phyloP scores from a whole-genome alignment of 2,797 vertebrate species.

The Austrolebias charrua region DNA sequence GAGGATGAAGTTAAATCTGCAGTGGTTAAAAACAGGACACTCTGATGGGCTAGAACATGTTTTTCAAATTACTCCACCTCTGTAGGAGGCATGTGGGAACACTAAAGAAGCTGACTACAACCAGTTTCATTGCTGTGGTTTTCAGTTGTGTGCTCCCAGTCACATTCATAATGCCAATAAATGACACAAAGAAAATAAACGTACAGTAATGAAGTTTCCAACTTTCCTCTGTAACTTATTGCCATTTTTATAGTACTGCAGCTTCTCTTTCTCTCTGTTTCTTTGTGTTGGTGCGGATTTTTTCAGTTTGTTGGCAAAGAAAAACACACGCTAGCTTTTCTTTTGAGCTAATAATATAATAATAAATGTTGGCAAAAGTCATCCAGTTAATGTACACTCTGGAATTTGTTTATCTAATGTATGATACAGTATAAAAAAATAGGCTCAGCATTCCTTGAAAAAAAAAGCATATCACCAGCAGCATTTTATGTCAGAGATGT shows the following conservation, averaged over 20 bases:
- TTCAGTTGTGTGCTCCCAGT: slow-evolving; percentile 11
- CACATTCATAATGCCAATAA: slow-evolving; percentile 32
- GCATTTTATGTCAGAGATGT: too few relatives aligned
- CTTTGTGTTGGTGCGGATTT: slow-evolving; percentile 17
- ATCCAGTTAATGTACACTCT: slow-evolving; percentile 40
- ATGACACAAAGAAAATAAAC: slow-evolving; percentile 30
- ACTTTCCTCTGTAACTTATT: not conserved
- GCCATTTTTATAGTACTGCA: slow-evolving; percentile 8
- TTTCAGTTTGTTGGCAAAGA: slow-evolving; percentile 8
- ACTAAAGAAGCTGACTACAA: slow-evolving; percentile 45
- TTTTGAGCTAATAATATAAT: slow-evolving; percentile 26
- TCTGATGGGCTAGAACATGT: slow-evolving; percentile 41
- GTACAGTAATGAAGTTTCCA: slow-evolving; percentile 35
- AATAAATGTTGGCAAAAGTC: slow-evolving; percentile 37
- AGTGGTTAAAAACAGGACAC: slow-evolving; percentile 38
- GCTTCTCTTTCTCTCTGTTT: slow-evolving; percentile 9
- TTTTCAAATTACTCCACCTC: slow-evolving; percentile 27
- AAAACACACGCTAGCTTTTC: slow-evolving; percentile 32
- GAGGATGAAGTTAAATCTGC: slow-evolving; percentile 12
- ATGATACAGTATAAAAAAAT: slow-evolving; percentile 21
- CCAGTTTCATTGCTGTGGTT: slow-evolving; percentile 23
- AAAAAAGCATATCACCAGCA: not conserved
- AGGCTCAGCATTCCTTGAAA: slow-evolving; percentile 2
- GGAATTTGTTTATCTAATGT: slow-evolving; percentile 23
- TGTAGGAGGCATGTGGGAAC: slow-evolving; percentile 48